Base-by-base conservation (phyloP, 2,888 invertebrate species). In the Pyralis farinalis region DNA sequence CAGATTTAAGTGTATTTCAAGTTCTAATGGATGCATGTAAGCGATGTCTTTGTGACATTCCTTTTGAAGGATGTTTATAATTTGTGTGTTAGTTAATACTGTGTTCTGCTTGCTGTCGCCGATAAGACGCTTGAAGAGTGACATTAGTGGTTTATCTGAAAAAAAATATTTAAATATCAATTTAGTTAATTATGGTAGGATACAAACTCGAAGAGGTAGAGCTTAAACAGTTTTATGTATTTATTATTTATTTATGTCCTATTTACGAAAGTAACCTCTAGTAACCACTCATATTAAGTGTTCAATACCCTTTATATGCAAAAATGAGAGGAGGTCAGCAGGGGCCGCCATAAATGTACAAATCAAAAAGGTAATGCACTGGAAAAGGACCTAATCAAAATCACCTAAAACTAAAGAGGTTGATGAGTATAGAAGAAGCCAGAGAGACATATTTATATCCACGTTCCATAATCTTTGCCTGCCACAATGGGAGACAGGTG, bases 91-190 rank as follows among this genome's bases (percentile, higher is more conserved):
- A 0, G 80, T 83, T 8, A 86, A 55, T 0, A 80, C 63, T 0
- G 76, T 83, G 46, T 67, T 76, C 25, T 79, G 67, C 41, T 79
- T 79, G 7, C 55, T 65, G 32, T 75, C 68, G 34, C 59, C 60
- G 6, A 82, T 74, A 0, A 86, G 59, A 1, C 69, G 56, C 21
- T 71, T 65, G 27, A 86, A 68, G 0, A 85, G 55, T 9, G 63
- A 49, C 56, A 82, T 69, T n/a, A 85, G 58, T 1, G 85, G 85
- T 33, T 68, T 71, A 1, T 60, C 85, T 85, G 73, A 2, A 66
- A 71, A 34, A 33, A 41, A 37, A 40, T n/a, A 12, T n/a, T 25
- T 7, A 22, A 27, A 12, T 10, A 8, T 31, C 10, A 4, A 30
- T 12, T 11, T 37, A 7, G 12, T 3, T 8, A 36, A 16, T 9